A percentile compares a stretch with the other conserved stretches of the same genome.
phyloP scores from a whole-genome alignment of 2,797 vertebrate genomes.

The Calcarius lapponicus region DNA sequence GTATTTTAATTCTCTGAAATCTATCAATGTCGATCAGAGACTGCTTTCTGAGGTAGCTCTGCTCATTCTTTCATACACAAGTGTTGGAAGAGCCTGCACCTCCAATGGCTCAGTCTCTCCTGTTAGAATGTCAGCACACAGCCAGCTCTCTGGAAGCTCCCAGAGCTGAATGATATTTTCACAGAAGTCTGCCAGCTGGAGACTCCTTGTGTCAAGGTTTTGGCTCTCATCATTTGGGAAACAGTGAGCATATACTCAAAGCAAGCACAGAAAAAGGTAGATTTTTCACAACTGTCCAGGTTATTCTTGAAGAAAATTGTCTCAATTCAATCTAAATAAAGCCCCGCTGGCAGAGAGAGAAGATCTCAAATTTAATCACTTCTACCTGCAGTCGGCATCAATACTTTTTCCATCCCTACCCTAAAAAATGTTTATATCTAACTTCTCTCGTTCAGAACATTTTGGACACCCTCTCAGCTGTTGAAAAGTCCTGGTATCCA shows the following conservation, averaged over 20 bases:
- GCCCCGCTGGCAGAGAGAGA: not conserved
- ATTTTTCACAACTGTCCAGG: not conserved
- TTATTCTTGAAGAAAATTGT: conserved; percentile 1
- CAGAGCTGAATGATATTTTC: not conserved
- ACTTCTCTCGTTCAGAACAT: not conserved
- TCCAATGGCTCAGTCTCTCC: not conserved
- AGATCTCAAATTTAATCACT: not conserved
- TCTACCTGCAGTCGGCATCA: not conserved
- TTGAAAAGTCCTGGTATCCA: not conserved
- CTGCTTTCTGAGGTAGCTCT: not conserved
- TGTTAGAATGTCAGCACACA: not conserved
- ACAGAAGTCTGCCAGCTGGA: not conserved
- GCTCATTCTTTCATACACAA: not conserved
- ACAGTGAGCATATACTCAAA: not conserved
- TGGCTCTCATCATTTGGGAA: not conserved
- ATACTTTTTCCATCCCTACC: not conserved
- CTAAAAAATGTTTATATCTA: not conserved
- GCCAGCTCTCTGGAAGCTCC: not conserved
- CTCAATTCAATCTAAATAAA: conserved; percentile 18
- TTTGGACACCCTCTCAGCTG: not conserved
- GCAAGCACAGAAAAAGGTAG: not conserved
- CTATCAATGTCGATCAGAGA: not conserved
- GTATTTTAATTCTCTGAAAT: not conserved
- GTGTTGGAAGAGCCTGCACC: not conserved
- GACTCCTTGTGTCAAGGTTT: not conserved